Evolutionary conservation across 2,888 invertebrate genomes (phyloP), one percentile per base, ranked within the genome.

Genomic region (Netelia virgata): DNA sequence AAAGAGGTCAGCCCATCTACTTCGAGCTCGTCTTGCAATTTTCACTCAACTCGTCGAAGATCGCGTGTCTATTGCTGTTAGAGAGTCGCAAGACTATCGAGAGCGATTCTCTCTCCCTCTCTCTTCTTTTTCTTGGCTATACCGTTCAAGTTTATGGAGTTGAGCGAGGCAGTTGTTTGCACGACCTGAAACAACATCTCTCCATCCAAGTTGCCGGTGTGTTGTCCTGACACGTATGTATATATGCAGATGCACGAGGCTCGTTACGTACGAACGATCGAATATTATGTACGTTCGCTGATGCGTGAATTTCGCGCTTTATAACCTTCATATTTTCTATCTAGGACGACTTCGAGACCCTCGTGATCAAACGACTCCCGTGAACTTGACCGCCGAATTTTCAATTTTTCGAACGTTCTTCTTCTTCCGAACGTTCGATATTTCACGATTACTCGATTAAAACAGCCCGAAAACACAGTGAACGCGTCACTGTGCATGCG

Each of bases 171-270:
- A 84, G 84, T 87, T 88, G 85, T 89, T 88, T 87, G 88, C 87
- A 69, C 84, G 86, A 87, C 87, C 88, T 88, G 87, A 88, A 90
- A 87, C 86, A 88, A 89, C 89, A 88, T 83, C 18, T 69, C 64
- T 70, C 63, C 47, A 47, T 47, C 47, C 11, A 47, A 47, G 47
- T 47, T 47, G 47, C 10, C 10, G 3, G 70, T 70, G 70, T 70
- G 70, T 70, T 28, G 41, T 16, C 6, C 69, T 20, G 53, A 69
- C 69, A 69, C 69, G 14, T 47, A 47, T 47, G 14, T 47, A 47
- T 47, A 47, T 47, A 47, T 47, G 47, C 47, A 47, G 11, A 47
- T 47, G 11, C n/a, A 47, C 69, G 69, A 53, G 28, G 10, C 69
- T 69, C 53, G 47, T 47, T 47, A 28, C 16, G 64, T 28, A 41